phyloP scores from a whole-genome alignment of 2,113 vertebrate genomes.

The Eurypyga helias region DNA sequence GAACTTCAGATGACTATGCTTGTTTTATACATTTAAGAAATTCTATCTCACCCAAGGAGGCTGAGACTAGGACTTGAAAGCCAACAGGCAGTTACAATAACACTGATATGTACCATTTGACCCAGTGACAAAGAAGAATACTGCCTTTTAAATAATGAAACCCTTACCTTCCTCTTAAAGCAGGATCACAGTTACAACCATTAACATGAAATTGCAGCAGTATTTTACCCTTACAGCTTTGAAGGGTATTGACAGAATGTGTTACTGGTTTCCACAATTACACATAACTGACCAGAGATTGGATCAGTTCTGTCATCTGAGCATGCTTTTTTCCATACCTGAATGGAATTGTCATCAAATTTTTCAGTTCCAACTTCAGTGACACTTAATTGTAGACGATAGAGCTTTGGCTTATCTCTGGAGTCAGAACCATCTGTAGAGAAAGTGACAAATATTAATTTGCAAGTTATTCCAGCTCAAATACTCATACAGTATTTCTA shows the following conservation, averaged over 20 bases:
- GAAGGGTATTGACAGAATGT: background rate
- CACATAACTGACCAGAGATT: background rate
- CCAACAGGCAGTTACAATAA: background rate
- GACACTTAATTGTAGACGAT: conserved; percentile 94
- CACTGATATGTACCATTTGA: background rate
- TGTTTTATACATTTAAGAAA: background rate
- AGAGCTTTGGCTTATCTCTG: conserved; percentile 97
- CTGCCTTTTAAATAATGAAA: background rate
- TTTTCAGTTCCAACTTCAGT: conserved; percentile 97
- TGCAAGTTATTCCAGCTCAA: background rate
- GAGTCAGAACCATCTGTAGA: conserved; percentile 94
- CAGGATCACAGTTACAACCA: background rate
- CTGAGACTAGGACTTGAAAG: background rate
- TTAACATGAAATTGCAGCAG: background rate
- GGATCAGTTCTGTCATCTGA: background rate
- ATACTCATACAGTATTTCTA: background rate
- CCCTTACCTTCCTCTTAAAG: background rate
- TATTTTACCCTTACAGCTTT: background rate
- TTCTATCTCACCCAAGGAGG: background rate
- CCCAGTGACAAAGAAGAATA: background rate
- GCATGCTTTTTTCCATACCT: conserved; percentile 76
- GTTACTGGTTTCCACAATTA: background rate
- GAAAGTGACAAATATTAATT: background rate
- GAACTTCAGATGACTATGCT: background rate
- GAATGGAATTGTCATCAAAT: conserved; percentile 91